Conservation (phyloP, 2,113 vertebrate genomes). For the Ammodytes dubius region DNA sequence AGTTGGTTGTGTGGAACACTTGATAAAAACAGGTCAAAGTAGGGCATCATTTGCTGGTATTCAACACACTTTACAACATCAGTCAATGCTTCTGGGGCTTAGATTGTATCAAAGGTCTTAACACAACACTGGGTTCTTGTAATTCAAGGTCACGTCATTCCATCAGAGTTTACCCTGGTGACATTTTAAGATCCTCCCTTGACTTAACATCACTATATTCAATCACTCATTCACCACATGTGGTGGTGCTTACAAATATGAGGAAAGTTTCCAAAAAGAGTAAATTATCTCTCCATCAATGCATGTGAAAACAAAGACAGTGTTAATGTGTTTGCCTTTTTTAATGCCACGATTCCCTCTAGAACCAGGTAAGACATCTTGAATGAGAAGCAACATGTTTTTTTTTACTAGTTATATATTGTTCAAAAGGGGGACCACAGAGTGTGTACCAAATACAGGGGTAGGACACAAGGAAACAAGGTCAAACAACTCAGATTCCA, state of each 20-base stretch:
- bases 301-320: background rate
- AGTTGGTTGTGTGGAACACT: background rate
- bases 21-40: background rate
- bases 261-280: background rate
- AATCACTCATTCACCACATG: background rate
- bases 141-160: rapidly evolving
- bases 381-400: background rate
- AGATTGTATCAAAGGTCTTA: background rate
- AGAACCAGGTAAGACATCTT: background rate
- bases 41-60: background rate
- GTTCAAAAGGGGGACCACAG: too few species aligned
- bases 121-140: background rate
- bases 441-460: too few species aligned
- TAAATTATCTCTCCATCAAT: background rate
- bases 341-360: background rate
- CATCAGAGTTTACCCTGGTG: background rate
- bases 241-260: background rate
- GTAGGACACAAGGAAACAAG: too few species aligned
- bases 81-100: background rate
- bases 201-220: background rate
- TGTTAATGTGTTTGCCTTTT: background rate
- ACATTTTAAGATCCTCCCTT: background rate
- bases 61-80: background rate
- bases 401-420: too few species aligned
- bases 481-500: too few species aligned